Evolutionary conservation across 2,113 vertebrate genomes (phyloP), one percentile per base, ranked within the genome.

Genomic region (Alligator sinensis): DNA sequence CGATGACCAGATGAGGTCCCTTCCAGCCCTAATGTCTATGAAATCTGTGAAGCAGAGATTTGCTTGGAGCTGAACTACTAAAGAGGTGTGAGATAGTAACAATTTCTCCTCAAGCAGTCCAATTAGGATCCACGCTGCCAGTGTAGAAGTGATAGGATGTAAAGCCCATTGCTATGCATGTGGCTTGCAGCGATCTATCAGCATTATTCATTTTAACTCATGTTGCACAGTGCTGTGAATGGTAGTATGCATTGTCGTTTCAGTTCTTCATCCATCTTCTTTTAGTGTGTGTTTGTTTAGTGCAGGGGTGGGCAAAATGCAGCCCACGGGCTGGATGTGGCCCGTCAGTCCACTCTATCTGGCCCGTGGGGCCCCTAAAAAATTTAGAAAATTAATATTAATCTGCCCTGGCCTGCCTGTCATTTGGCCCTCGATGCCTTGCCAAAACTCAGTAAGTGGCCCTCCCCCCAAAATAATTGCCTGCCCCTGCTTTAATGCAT

Each of bases 161-260:
- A 7, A 25, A 13, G n/a, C 57, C 77, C 14, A 61, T 5, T 21
- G 18, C 30, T 30, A 70, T 4, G 12, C 17, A 24, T 61, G 16
- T 82, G 6, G 11, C n/a, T 58, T 9, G 54, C 25, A 6, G 2
- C 54, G 1, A 25, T 61, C 58, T 30, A 18, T 24, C 81, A 72
- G 63, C 28, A 74, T 80, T 3, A 6, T 70, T 70, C 30, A 70
- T 34, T n/a, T 70, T 70, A 19, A 34, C 12, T 34, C 34, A 19
- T 22, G 30, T 11, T 70, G 34, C 10, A n/a, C 68, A 70, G 19
- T 19, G 30, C 30, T 21, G 34, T 70, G n/a, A 70, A 21, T 70
- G 21, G 66, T 18, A 76, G 81, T 9, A 1, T 59, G 4, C 1
- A 0, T 60, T 6, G 84, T 89, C 21, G 1, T 0, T 80, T 55